phyloP scores from a whole-genome alignment of 2,888 invertebrate genomes.

The Calameuta idolon region DNA sequence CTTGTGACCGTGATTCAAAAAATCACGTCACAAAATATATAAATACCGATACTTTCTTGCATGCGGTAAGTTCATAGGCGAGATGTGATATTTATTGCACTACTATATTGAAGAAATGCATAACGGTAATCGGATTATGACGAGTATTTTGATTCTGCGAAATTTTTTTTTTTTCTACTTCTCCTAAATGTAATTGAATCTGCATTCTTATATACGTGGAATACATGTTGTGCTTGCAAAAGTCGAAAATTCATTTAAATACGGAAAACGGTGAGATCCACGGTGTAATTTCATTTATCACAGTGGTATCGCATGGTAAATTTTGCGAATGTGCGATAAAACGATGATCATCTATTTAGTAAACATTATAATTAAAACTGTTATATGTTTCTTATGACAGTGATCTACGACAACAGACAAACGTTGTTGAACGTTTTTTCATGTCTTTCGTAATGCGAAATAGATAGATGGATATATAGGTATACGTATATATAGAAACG shows the following conservation, averaged over 20 bases:
- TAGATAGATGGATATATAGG: background rate
- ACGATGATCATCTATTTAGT: background rate
- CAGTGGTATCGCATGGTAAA: background rate
- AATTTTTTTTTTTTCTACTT: background rate
- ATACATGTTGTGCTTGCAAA: background rate
- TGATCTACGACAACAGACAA: background rate
- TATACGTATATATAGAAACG: no score
- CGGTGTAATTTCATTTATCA: no score
- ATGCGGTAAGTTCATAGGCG: background rate
- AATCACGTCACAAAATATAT: no score
- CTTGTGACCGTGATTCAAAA: no score
- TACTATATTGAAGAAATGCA: background rate
- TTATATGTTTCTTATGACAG: background rate
- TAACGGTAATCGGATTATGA: background rate
- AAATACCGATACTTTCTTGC: background rate
- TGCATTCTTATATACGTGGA: background rate
- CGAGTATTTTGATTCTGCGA: background rate
- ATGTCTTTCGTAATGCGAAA: background rate
- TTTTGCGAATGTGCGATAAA: background rate
- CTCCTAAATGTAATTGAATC: background rate
- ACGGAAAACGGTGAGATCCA: background rate
- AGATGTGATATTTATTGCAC: background rate
- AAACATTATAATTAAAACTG: background rate
- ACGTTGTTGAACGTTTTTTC: background rate
- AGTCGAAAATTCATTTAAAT: background rate